Evolutionary conservation across 2,113 vertebrate genomes (phyloP).

Genomic region (Xiphophorus maculatus): DNA sequence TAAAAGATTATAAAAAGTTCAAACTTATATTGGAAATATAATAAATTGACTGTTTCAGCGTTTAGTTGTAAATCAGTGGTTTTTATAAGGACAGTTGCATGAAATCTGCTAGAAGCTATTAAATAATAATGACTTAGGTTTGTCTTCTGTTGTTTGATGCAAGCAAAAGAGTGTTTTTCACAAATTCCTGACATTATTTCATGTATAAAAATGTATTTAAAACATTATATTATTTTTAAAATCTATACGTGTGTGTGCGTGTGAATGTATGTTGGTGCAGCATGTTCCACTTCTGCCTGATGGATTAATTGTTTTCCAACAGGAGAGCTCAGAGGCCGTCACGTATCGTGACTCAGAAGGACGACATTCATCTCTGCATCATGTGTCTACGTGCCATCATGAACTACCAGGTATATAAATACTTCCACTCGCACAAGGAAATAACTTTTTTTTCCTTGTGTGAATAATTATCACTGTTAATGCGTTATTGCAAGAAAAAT

Average conservation of each 20-base stretch:
- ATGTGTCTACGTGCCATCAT: conserved; percentile 97
- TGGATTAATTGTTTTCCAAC: conserved; percentile 45
- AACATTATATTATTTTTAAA: neutral
- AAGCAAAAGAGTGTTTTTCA: neutral
- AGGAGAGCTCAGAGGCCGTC: conserved; percentile 86
- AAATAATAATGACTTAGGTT: neutral
- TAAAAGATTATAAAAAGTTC: neutral
- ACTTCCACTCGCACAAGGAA: neutral
- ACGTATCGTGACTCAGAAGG: conserved; percentile 85
- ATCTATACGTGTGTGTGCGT: neutral
- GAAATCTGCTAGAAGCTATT: too few relatives aligned
- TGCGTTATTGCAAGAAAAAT: too few relatives aligned
- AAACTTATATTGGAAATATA: neutral
- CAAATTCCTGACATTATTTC: neutral
- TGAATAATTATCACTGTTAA: too few relatives aligned
- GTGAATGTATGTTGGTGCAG: neutral
- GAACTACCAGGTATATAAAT: conserved; percentile 91
- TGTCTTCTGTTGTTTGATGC: neutral
- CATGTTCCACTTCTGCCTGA: neutral
- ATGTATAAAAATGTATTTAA: neutral
- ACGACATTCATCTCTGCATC: conserved; percentile 95
- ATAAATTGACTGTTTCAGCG: neutral
- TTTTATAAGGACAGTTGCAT: too few relatives aligned
- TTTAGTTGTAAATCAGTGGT: too few relatives aligned
- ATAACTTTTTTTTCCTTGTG: too few relatives aligned